These are phyloP conservation scores for Pseudocheirus occidentalis DNA, from an alignment of 2,797 vertebrate genomes.

Conservation along the genomic window DNA sequence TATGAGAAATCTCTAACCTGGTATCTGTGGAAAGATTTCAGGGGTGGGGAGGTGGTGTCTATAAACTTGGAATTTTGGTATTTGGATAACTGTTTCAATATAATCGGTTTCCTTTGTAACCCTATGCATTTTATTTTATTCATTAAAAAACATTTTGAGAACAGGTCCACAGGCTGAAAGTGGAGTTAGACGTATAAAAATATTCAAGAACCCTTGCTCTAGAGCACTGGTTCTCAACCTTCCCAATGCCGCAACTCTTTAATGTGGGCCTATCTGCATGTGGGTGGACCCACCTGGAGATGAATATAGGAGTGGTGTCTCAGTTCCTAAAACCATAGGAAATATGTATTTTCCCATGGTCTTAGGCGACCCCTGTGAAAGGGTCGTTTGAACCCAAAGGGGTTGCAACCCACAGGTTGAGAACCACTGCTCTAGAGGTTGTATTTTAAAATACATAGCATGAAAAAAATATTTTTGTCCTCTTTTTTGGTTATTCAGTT, in stretches of 20 bases:
- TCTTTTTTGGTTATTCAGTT: background rate
- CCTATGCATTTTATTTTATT: background rate
- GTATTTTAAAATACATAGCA: background rate
- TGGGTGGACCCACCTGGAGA: no score
- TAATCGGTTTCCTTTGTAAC: background rate
- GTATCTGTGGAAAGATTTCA: background rate
- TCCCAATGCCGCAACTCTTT: no score
- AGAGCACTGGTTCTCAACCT: no score
- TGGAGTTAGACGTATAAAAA: background rate
- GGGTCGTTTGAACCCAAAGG: no score
- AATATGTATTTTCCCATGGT: no score
- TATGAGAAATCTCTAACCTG: background rate
- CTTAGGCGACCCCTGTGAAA: no score
- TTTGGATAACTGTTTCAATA: background rate
- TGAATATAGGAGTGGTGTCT: no score
- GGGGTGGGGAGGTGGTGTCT: background rate
- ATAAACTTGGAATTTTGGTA: background rate
- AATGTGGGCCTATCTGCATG: no score
- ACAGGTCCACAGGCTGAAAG: background rate
- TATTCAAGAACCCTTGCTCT: background rate
- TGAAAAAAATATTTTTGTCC: background rate
- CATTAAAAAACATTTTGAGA: background rate
- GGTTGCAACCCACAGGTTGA: no score
- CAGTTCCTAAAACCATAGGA: no score
- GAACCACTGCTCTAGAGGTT: background rate